Percentiles rank a stretch among this genome's conserved stretches.
phyloP scores from a whole-genome alignment of 2,113 vertebrate genomes.

The Silurus meridionalis region DNA sequence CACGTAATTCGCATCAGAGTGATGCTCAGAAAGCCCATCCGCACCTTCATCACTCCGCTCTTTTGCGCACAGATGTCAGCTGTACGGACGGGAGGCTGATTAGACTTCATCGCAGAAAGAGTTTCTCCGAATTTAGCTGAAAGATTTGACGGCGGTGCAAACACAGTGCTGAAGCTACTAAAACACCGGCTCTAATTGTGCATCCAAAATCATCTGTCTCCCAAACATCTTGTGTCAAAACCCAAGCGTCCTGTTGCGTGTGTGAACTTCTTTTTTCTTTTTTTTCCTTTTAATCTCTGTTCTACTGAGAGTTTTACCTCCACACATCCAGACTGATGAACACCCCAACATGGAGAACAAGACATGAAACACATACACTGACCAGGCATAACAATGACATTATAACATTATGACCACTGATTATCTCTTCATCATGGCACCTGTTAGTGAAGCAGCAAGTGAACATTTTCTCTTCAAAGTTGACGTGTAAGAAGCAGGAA shows the following conservation, averaged over 20 bases:
- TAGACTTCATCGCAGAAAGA: constrained; percentile 29
- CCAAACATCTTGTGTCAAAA: background rate
- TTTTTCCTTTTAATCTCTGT: background rate
- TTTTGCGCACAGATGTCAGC: constrained; percentile 21
- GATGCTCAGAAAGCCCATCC: constrained; percentile 10
- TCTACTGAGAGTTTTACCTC: background rate
- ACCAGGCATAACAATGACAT: too few species aligned
- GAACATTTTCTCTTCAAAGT: too few species aligned
- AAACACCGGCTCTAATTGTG: background rate
- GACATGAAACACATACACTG: too few species aligned
- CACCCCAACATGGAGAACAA: too few species aligned
- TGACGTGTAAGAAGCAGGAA: too few species aligned
- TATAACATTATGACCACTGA: too few species aligned
- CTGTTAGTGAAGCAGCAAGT: too few species aligned
- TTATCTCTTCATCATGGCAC: too few species aligned
- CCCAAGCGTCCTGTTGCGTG: background rate
- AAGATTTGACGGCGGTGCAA: background rate
- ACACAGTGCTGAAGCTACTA: background rate
- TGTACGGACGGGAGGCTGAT: constrained; percentile 22
- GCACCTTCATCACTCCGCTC: constrained; percentile 15
- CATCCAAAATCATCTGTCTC: background rate
- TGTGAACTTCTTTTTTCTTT: background rate
- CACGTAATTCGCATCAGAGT: constrained; percentile 16
- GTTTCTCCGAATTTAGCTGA: background rate
- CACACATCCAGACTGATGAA: too few species aligned